These are phyloP conservation scores for Danionella cerebrum DNA, from an alignment of 2,113 vertebrate genomes.

Conservation along the genomic window DNA sequence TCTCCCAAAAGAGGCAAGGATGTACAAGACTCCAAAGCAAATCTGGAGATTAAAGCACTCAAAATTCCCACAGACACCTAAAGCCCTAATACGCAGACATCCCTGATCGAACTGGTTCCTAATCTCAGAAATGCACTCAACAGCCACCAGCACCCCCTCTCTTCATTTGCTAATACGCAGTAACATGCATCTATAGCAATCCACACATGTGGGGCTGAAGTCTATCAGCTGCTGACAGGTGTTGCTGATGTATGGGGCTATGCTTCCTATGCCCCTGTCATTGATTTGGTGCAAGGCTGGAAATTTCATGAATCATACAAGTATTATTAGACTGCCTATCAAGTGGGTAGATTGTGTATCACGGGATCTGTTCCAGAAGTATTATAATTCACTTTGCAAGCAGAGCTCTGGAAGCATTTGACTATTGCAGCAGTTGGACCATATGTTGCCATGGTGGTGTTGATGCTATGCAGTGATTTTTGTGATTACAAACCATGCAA, in stretches of 20 bases:
- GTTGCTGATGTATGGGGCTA: background rate
- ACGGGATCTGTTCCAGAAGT: background rate
- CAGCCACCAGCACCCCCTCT: background rate
- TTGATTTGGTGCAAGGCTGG: background rate
- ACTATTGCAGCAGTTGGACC: background rate
- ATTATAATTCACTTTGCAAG: background rate
- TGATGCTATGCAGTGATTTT: slow-evolving; percentile 10
- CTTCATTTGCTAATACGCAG: slow-evolving; percentile 4
- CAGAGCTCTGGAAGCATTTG: background rate
- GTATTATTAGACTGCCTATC: background rate
- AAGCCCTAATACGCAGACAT: slow-evolving; percentile 12
- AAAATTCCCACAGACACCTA: background rate
- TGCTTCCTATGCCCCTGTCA: background rate
- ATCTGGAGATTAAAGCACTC: slow-evolving; percentile 23
- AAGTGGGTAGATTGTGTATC: background rate
- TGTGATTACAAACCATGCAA: background rate
- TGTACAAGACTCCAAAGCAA: slow-evolving; percentile 16
- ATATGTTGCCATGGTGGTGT: slow-evolving; percentile 4
- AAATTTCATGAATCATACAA: background rate
- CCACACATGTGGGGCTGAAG: background rate
- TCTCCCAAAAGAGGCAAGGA: background rate
- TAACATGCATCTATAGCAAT: background rate
- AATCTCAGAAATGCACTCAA: background rate
- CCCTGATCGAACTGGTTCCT: background rate
- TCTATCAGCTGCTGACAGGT: background rate